A percentile compares a stretch with the other conserved stretches of the same genome.
These are phyloP conservation scores for Climacteris rufus DNA, from an alignment of 2,113 vertebrate species.

Conservation along the genomic window DNA sequence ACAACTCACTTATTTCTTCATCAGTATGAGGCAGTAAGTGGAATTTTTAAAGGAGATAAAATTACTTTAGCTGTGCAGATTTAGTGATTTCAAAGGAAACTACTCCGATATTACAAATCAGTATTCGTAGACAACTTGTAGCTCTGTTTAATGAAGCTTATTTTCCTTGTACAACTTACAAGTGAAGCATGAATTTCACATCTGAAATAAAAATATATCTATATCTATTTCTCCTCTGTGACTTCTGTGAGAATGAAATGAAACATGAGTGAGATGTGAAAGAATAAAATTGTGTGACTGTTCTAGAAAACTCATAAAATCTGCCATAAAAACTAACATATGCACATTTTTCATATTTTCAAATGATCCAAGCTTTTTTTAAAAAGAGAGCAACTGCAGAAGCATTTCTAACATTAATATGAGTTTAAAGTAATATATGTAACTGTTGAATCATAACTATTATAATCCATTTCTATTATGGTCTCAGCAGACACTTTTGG, in stretches of 20 bases:
- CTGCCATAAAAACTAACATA: slow-evolving; percentile 6
- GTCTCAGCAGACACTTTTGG: neutral
- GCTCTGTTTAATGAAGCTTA: slow-evolving; percentile 64
- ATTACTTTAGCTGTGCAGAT: slow-evolving; percentile 52
- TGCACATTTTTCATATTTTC: neutral
- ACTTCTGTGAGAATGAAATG: slow-evolving; percentile 8
- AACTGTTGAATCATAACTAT: neutral
- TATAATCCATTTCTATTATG: neutral
- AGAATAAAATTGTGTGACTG: slow-evolving; percentile 40
- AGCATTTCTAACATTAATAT: neutral
- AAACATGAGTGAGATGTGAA: slow-evolving; percentile 34
- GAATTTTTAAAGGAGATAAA: slow-evolving; percentile 56
- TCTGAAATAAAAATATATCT: slow-evolving; percentile 49
- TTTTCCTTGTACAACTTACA: slow-evolving; percentile 66
- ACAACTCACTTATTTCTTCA: slow-evolving; percentile 1
- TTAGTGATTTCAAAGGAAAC: slow-evolving; percentile 66
- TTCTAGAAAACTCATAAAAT: slow-evolving; percentile 53
- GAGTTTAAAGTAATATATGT: neutral
- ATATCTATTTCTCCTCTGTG: slow-evolving; percentile 49
- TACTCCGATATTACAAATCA: slow-evolving; percentile 61
- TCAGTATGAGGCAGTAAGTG: slow-evolving; percentile 16
- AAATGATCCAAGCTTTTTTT: neutral
- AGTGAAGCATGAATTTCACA: slow-evolving; percentile 61
- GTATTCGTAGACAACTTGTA: slow-evolving; percentile 56
- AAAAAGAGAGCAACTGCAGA: neutral